These are phyloP conservation scores for Nycticryphes semicollaris DNA, from an alignment of 2,113 vertebrate species.

Conservation along the genomic window DNA sequence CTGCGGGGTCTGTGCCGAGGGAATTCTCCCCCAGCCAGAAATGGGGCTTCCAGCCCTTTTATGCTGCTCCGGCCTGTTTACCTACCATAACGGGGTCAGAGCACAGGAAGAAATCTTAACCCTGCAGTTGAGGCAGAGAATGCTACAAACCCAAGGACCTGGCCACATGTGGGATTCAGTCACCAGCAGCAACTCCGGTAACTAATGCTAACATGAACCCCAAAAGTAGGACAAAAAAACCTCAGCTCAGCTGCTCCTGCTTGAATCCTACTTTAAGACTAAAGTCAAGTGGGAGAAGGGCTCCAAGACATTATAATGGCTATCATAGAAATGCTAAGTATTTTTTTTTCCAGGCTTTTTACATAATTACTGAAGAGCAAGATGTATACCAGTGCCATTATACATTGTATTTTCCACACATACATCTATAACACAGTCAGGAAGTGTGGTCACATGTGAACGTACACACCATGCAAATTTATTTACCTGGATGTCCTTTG, in stretches of 20 bases:
- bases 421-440: neutral
- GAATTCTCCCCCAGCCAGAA: constrained; percentile 37
- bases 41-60: constrained; percentile 16
- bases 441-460: neutral
- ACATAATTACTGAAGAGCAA: neutral
- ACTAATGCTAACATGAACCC: rapidly evolving
- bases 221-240: neutral
- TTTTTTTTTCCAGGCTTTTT: neutral
- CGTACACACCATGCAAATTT: rapidly evolving
- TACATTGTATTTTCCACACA: neutral
- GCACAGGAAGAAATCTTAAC: constrained; percentile 58
- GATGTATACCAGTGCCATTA: neutral
- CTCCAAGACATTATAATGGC: neutral
- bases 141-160: neutral
- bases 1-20: neutral
- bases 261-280: neutral
- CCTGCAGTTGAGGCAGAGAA: neutral
- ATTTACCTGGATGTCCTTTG: neutral
- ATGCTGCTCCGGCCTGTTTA: constrained; percentile 45
- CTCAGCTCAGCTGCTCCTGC: neutral
- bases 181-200: neutral
- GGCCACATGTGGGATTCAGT: neutral
- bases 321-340: neutral
- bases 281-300: neutral
- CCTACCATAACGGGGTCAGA: constrained; percentile 36